These are phyloP conservation scores for Ameiurus melas DNA, from an alignment of 2,113 vertebrate genomes.

Conservation along the genomic window DNA sequence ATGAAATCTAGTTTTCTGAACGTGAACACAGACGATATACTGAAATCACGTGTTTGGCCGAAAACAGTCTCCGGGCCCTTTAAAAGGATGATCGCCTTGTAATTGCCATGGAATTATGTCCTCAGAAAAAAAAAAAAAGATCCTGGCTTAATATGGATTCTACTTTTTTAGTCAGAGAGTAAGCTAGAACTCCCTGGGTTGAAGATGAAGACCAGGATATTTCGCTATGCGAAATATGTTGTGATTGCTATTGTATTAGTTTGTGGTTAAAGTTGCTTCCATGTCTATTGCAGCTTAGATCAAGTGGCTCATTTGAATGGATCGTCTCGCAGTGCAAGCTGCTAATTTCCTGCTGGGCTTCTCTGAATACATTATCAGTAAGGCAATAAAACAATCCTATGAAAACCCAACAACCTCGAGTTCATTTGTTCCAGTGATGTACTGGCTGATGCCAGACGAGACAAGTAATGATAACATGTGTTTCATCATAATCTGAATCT, in stretches of 20 bases:
- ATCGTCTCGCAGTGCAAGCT: neutral
- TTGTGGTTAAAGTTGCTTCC: slow-evolving; percentile 10
- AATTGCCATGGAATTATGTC: neutral
- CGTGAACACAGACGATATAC: neutral
- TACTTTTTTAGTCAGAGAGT: neutral
- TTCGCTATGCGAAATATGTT: neutral
- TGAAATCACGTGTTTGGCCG: neutral
- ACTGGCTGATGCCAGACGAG: slow-evolving; percentile 12
- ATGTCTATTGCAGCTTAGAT: slow-evolving; percentile 16
- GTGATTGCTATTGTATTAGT: neutral
- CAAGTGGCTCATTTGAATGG: slow-evolving; percentile 18
- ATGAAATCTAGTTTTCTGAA: neutral
- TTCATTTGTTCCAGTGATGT: slow-evolving; percentile 19
- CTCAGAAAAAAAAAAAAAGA: neutral
- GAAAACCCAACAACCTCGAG: slow-evolving; percentile 16
- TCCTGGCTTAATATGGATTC: neutral
- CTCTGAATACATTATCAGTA: slow-evolving; percentile 30
- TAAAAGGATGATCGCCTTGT: neutral
- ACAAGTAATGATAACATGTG: slow-evolving; percentile 3
- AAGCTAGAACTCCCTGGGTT: neutral
- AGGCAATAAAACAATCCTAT: slow-evolving; percentile 34
- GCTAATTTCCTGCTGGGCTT: slow-evolving; percentile 43
- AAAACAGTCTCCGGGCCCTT: neutral
- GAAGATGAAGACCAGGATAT: neutral
- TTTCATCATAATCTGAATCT: neutral